Percentiles rank a stretch among this genome's conserved stretches.
Conservation (phyloP, 1,140 invertebrate genomes). For the Eriosoma lanigerum region DNA sequence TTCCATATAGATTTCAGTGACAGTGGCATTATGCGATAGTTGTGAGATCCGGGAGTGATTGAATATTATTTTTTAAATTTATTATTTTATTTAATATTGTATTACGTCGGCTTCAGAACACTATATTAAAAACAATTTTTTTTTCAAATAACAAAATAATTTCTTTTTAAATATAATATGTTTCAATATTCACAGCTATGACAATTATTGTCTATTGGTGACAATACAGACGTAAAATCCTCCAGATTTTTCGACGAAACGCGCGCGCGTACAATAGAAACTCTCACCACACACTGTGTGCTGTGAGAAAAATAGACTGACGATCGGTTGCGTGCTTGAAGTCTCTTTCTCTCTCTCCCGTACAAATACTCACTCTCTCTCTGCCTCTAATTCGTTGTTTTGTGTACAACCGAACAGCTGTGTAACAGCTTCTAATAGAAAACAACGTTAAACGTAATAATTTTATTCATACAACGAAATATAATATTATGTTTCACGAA, state of each 20-base stretch:
- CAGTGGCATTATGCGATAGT: conserved; percentile 22
- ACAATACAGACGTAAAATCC: background rate
- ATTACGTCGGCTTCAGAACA: background rate
- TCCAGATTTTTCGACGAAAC: background rate
- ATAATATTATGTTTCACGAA: too few relatives aligned
- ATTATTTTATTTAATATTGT: background rate
- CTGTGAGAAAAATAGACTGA: background rate
- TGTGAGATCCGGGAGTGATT: background rate
- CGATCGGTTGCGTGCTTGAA: background rate
- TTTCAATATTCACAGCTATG: background rate
- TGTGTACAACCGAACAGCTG: conserved; percentile 16
- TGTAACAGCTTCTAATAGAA: background rate
- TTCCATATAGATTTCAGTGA: conserved; percentile 42
- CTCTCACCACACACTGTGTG: conserved; percentile 20
- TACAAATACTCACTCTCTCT: background rate
- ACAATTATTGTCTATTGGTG: too few relatives aligned
- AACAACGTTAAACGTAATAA: too few relatives aligned
- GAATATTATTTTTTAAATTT: background rate
- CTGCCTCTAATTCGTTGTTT: background rate
- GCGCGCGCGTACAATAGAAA: background rate
- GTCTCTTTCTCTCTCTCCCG: background rate
- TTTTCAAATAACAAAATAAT: too few relatives aligned
- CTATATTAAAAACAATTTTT: too few relatives aligned
- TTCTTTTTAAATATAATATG: background rate
- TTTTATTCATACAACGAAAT: too few relatives aligned